A percentile compares a stretch with the other conserved stretches of the same genome.
Conservation (phyloP, 2,888 invertebrate species). For the Nymphalis polychloros region DNA sequence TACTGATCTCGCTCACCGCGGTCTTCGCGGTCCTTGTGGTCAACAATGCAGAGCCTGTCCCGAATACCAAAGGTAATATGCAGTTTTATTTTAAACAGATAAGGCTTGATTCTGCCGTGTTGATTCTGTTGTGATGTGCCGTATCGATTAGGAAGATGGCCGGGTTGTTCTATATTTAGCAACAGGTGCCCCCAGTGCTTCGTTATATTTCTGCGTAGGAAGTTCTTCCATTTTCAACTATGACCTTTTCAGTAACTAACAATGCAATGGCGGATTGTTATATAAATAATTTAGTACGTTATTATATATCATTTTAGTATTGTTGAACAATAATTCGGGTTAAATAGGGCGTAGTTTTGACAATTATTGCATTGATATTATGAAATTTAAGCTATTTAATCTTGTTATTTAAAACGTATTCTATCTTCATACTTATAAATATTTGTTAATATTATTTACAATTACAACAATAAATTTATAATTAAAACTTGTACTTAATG, state of each 20-base stretch:
- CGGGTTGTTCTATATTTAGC: slow-evolving; percentile 72
- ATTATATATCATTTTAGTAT: neutral
- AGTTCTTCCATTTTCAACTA: slow-evolving; percentile 52
- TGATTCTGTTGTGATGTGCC: slow-evolving; percentile 39
- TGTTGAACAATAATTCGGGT: neutral
- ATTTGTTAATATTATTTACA: neutral
- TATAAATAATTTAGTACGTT: neutral
- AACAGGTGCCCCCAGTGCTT: slow-evolving; percentile 71
- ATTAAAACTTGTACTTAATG: too few species aligned
- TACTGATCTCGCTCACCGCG: slow-evolving; percentile 70
- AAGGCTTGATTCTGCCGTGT: slow-evolving; percentile 32
- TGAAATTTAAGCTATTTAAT: neutral
- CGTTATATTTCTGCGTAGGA: slow-evolving; percentile 61
- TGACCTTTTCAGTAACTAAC: slow-evolving; percentile 47
- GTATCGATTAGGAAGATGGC: slow-evolving; percentile 66
- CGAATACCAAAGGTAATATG: slow-evolving; percentile 67
- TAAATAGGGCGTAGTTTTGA: too few species aligned
- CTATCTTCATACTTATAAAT: neutral
- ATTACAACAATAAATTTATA: too few species aligned
- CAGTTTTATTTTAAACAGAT: slow-evolving; percentile 11
- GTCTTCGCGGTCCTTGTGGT: slow-evolving; percentile 68
- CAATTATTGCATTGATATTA: too few species aligned
- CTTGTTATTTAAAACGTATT: neutral
- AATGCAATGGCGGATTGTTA: neutral
- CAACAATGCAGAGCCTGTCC: slow-evolving; percentile 66